Conservation (phyloP, 92 coral and sea anemone genomes). For the Palythoa grandiflora region DNA sequence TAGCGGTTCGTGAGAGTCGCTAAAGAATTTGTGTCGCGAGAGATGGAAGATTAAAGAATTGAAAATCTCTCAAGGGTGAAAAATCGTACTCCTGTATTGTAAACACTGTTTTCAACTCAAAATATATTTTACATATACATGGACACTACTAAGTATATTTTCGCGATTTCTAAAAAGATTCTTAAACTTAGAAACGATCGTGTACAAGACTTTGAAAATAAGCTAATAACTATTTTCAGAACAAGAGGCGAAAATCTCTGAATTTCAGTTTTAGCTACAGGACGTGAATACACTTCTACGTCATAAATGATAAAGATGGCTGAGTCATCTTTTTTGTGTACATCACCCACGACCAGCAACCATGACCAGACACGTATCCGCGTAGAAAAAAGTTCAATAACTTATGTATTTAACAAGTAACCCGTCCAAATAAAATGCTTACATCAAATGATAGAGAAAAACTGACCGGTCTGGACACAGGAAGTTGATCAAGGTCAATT, state of each 20-base stretch:
- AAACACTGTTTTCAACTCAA: not conserved
- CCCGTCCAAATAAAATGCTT: not conserved
- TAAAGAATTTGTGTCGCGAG: conserved; percentile 22
- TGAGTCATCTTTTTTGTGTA: not conserved
- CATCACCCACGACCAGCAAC: too few species aligned
- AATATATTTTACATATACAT: not conserved
- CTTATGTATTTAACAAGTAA: not conserved
- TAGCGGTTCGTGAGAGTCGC: not conserved
- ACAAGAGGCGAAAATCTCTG: not conserved
- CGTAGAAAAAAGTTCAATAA: not conserved
- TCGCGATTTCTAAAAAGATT: not conserved
- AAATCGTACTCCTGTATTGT: not conserved
- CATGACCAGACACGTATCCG: not conserved
- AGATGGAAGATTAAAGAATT: not conserved
- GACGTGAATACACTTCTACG: not conserved
- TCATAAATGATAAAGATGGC: not conserved
- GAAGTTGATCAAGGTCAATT: not conserved
- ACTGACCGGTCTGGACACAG: conserved; percentile 1
- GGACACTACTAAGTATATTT: not conserved
- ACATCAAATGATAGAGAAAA: not conserved
- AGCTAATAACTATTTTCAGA: not conserved
- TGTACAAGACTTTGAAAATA: not conserved
- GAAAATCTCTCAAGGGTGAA: not conserved
- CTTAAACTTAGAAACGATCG: not conserved
- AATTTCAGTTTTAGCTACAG: not conserved